Base-by-base conservation (phyloP, 2,888 invertebrate genomes). In the Microctonus hyperodae region DNA sequence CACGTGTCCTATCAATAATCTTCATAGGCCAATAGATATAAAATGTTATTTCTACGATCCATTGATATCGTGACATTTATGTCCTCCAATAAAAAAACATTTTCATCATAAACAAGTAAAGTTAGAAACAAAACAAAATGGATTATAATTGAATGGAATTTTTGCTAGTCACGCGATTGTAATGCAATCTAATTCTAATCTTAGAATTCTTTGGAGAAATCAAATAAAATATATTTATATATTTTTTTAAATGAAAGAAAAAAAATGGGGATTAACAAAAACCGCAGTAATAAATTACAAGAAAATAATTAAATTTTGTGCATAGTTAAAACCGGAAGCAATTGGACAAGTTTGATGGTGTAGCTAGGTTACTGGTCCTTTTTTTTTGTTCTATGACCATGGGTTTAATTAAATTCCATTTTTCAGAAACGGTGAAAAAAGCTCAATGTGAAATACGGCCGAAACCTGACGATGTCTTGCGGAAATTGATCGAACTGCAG, bases 401-500 rank as follows among this genome's bases (percentile, higher is more conserved):
- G 16, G 13, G 23, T 28, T 13, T 50, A 51, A 58, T 57, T 23
- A 37, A 50, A 28, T 55, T 35, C 10, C 64, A 13, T 23, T 13
- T 57, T 22, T 33, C 31, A 20, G 20, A 44, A 63, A 51, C 33
- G 57, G 37, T 35, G 1, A 20, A 16, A 44, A 20, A 16, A 44
- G 16, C 1, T 44, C 16, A 59, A 56, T 35, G 31, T 60, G 31
- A 37, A 37, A 16, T 25, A 64, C 28, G 50, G 25, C 44, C 9
- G 35, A 55, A 20, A 53, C 48, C 28, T 59, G 35, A 65, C 44
- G 62, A 56, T 60, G 51, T 40, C 62, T 50, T 40, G 57, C 10
- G 9, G 74, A 78, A 82, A 82, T 82, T 81, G 82, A 83, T 82
- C 79, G 79, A 78, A 81, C 75, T 82, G 81, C 82, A 79, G 81